A percentile compares a stretch with the other conserved stretches of the same genome.
Evolutionary conservation across 2,888 invertebrate genomes (phyloP).

Genomic region (Ennomos fuscantarius): DNA sequence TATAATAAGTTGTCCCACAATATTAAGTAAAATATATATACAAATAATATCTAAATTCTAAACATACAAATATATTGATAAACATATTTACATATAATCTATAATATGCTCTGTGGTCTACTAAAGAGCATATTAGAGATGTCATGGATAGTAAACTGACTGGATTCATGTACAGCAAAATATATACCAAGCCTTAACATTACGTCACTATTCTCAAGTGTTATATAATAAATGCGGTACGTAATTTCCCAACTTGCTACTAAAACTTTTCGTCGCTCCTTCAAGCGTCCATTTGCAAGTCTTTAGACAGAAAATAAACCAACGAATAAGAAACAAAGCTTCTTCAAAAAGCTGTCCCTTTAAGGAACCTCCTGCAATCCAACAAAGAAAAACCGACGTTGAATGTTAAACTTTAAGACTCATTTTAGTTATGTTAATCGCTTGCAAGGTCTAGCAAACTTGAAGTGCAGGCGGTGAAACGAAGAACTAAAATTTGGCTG

Average conservation of each 20-base stretch:
- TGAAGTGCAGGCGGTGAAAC: slow-evolving; percentile 30
- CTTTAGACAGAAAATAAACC: slow-evolving; percentile 43
- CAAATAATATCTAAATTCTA: no score
- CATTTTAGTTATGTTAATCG: slow-evolving; percentile 1
- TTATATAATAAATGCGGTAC: no score
- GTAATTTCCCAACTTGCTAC: slow-evolving; percentile 4
- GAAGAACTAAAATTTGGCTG: slow-evolving; percentile 18
- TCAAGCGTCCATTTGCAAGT: slow-evolving; percentile 32
- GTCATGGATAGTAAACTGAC: no score
- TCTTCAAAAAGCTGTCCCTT: slow-evolving; percentile 35
- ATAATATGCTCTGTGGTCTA: no score
- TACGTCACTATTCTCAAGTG: no score
- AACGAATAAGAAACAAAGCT: slow-evolving; percentile 51
- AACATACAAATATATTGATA: no score
- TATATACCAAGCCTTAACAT: no score
- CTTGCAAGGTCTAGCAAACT: slow-evolving; percentile 30
- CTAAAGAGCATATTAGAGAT: no score
- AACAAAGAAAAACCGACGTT: slow-evolving; percentile 14
- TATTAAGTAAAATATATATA: no score
- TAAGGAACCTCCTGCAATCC: slow-evolving; percentile 26
- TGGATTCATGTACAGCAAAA: no score
- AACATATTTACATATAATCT: no score
- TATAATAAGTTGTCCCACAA: no score
- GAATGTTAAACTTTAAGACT: slow-evolving; percentile 9
- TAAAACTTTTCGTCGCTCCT: slow-evolving; percentile 21